A percentile compares a stretch with the other conserved stretches of the same genome.
Conservation (phyloP, 2,888 invertebrate species). For the Tipula confusa region DNA sequence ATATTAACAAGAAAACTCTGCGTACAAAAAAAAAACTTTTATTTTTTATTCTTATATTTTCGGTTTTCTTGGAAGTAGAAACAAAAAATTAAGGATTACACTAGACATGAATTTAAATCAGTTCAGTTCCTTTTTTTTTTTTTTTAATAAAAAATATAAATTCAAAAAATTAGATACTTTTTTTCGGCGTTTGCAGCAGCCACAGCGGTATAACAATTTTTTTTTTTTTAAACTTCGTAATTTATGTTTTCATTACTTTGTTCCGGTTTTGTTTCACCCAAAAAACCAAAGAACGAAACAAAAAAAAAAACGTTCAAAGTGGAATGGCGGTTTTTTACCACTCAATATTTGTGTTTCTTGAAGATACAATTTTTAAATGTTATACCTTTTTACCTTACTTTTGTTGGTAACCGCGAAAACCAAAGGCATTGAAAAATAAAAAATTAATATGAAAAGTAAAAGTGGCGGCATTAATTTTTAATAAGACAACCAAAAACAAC, state of each 20-base stretch:
- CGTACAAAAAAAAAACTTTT: not conserved
- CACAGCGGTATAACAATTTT: not conserved
- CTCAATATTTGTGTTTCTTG: not conserved
- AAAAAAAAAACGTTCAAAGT: not conserved
- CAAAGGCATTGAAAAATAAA: not conserved
- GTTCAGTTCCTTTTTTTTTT: constrained; percentile 25
- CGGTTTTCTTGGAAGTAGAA: not conserved
- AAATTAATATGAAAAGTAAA: constrained; percentile 21
- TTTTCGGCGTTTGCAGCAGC: not conserved
- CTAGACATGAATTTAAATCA: constrained; percentile 30
- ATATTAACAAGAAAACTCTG: constrained; percentile 27
- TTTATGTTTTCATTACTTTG: constrained; percentile 20
- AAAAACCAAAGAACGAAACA: not conserved
- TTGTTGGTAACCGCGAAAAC: constrained; percentile 25
- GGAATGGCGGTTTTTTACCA: not conserved
- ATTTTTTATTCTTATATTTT: too few species aligned
- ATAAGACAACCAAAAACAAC: constrained; percentile 12
- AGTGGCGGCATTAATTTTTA: constrained; percentile 25
- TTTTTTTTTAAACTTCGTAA: not conserved
- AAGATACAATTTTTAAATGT: not conserved
- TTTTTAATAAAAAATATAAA: constrained; percentile 26
- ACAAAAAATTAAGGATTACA: constrained; percentile 27
- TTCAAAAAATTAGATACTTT: not conserved
- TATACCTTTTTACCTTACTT: constrained; percentile 6
- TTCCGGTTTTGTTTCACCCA: not conserved